phyloP scores from a whole-genome alignment of 2,888 invertebrate genomes.

The Eumacrocentrus americanus region DNA sequence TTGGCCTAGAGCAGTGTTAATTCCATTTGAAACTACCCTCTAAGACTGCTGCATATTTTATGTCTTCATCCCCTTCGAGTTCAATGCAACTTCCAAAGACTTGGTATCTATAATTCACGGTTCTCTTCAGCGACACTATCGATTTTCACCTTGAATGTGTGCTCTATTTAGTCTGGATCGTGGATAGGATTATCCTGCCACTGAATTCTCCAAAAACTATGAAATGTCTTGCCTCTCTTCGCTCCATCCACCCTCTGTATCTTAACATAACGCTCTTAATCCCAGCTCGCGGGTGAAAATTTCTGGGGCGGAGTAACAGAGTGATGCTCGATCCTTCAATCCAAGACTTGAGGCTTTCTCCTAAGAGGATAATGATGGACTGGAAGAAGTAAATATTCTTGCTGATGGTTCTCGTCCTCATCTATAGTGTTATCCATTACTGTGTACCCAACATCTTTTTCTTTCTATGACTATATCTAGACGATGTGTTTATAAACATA shows the following conservation, averaged over 20 bases:
- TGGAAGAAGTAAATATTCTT: background rate
- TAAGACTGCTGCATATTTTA: constrained; percentile 59
- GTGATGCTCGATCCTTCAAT: background rate
- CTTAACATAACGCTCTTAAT: too few species aligned
- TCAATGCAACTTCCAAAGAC: constrained; percentile 31
- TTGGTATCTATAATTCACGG: constrained; percentile 25
- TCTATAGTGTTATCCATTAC: background rate
- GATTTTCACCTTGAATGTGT: constrained; percentile 7
- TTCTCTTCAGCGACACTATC: constrained; percentile 13
- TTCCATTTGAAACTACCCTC: constrained; percentile 45
- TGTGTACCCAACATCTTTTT: background rate
- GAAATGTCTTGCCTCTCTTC: constrained; percentile 3
- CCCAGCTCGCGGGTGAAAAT: constrained; percentile 11
- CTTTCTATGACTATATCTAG: too few species aligned
- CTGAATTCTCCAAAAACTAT: constrained; percentile 4
- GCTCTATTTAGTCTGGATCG: background rate
- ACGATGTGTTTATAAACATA: background rate
- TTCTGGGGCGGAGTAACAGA: background rate
- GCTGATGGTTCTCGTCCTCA: background rate
- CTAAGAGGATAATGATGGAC: constrained; percentile 19
- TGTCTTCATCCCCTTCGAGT: constrained; percentile 59
- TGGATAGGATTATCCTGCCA: background rate
- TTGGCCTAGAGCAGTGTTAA: constrained; percentile 29
- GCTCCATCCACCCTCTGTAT: background rate
- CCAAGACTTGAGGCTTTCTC: constrained; percentile 10